Conservation (phyloP, 1,140 invertebrate species). For the Drosophila navojoa region DNA sequence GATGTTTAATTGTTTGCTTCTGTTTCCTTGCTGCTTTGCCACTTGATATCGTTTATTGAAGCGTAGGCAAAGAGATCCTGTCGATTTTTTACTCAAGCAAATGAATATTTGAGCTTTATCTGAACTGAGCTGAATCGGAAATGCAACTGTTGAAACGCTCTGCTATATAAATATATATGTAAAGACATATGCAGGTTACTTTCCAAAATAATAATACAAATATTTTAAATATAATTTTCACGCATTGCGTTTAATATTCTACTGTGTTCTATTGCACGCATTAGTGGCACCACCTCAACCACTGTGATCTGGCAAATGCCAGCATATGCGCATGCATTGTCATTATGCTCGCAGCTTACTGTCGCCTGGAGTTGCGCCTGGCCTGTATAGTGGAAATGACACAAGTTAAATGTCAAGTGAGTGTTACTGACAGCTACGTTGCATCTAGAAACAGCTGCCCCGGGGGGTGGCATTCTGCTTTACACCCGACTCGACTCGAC, state of each 20-base stretch:
- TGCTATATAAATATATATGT: too few relatives aligned
- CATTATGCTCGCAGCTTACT: background rate
- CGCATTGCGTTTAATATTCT: background rate
- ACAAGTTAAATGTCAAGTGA: conserved; percentile 76
- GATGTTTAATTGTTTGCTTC: conserved; percentile 39
- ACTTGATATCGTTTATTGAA: conserved; percentile 16
- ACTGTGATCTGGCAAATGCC: background rate
- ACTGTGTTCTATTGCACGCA: background rate
- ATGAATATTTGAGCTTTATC: conserved; percentile 2
- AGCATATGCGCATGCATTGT: background rate
- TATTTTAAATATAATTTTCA: too few relatives aligned
- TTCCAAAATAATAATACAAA: too few relatives aligned
- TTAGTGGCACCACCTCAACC: background rate
- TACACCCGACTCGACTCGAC: background rate
- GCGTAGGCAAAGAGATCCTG: background rate
- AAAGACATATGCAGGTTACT: too few relatives aligned
- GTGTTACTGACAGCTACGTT: conserved; percentile 65
- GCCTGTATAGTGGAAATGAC: conserved; percentile 56
- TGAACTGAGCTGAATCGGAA: background rate
- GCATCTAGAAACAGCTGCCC: conserved; percentile 36
- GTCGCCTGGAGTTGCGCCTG: background rate
- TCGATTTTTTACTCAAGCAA: background rate
- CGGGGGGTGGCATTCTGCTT: background rate
- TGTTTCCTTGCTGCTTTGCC: conserved; percentile 10
- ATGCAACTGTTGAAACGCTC: too few relatives aligned